Evolutionary conservation across 1,140 invertebrate species (phyloP).

Genomic region (Philotrypesis tridentata): DNA sequence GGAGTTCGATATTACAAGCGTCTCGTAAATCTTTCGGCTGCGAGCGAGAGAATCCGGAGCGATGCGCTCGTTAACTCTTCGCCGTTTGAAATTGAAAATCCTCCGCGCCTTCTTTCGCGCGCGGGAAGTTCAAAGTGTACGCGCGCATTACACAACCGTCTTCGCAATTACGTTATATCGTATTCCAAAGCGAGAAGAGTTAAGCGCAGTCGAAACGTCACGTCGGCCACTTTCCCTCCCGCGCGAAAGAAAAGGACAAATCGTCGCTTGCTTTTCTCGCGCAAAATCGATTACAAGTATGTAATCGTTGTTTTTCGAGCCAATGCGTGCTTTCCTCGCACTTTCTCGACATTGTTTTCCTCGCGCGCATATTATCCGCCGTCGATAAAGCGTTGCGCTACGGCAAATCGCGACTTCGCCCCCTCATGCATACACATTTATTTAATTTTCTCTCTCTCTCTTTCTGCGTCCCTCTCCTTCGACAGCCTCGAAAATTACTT

Average conservation of each 20-base stretch:
- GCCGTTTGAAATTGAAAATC: not conserved
- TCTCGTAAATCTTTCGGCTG: not conserved
- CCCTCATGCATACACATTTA: no score
- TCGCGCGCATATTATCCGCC: not conserved
- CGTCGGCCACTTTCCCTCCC: no score
- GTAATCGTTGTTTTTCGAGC: not conserved
- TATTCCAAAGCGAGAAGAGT: no score
- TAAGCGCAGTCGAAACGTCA: no score
- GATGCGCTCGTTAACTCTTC: not conserved
- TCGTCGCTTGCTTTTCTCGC: no score
- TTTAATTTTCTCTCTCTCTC: no score
- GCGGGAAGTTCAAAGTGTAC: not conserved
- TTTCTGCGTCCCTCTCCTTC: not conserved
- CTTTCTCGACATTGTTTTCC: conserved; percentile 25
- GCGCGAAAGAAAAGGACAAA: no score
- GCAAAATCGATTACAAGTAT: not conserved
- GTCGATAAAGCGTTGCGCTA: not conserved
- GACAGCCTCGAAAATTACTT: conserved; percentile 17
- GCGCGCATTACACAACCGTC: no score
- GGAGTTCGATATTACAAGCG: not conserved
- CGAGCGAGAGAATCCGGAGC: not conserved
- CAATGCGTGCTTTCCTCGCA: not conserved
- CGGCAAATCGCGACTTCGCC: not conserved
- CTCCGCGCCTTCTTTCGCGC: not conserved
- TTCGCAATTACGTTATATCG: no score